These are phyloP conservation scores for Agapetus fuscipes DNA, from an alignment of 2,888 invertebrate genomes.

Conservation along the genomic window DNA sequence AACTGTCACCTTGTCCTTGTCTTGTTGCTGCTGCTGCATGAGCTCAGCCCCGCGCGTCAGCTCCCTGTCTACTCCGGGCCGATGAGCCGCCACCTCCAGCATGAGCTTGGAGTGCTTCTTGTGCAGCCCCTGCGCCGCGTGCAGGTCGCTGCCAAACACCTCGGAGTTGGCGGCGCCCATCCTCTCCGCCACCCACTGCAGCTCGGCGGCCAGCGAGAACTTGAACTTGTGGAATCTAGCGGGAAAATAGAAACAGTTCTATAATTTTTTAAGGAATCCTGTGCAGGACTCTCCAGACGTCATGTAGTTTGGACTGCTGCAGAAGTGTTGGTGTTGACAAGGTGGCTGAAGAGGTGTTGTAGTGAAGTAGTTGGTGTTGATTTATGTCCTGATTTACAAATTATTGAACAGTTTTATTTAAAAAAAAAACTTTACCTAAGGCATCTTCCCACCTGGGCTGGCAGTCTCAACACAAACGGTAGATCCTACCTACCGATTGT, in stretches of 20 bases:
- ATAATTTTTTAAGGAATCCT: neutral
- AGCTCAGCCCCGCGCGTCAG: slow-evolving; percentile 68
- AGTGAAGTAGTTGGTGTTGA: no score
- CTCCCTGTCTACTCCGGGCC: slow-evolving; percentile 75
- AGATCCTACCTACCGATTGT: no score
- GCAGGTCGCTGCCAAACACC: slow-evolving; percentile 71
- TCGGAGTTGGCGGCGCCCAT: slow-evolving; percentile 69
- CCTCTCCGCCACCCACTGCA: slow-evolving; percentile 93
- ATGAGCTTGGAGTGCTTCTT: slow-evolving; percentile 93
- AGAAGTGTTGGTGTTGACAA: no score
- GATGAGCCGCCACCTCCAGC: slow-evolving; percentile 80
- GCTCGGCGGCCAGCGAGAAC: slow-evolving; percentile 85
- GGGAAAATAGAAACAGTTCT: neutral
- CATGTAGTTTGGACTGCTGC: no score
- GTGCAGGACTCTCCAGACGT: no score
- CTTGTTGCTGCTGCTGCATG: slow-evolving; percentile 69
- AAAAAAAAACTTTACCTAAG: no score
- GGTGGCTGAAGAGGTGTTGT: no score
- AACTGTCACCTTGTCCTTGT: slow-evolving; percentile 63
- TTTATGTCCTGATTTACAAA: no score
- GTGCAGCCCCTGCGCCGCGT: slow-evolving; percentile 82
- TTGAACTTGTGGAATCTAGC: slow-evolving; percentile 80
- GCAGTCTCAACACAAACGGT: no score
- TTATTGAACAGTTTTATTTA: no score
- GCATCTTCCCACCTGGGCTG: no score